Evolutionary conservation across 2,113 vertebrate species (phyloP).

Genomic region (Gorsachius goisagi): DNA sequence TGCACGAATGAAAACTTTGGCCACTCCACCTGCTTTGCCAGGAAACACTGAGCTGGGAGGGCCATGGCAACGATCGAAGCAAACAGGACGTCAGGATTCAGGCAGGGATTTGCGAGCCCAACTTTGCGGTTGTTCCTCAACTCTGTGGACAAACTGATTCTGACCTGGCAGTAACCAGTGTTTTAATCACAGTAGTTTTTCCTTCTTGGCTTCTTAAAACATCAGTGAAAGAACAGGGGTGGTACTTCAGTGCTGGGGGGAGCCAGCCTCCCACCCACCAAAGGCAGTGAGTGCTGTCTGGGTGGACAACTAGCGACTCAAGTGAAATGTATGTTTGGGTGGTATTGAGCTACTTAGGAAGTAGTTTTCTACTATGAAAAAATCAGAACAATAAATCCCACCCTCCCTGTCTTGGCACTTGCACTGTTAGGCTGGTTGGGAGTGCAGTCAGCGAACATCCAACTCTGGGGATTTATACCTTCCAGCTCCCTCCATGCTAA

Average conservation of each 20-base stretch:
- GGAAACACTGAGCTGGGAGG: not conserved
- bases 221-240: not conserved
- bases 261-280: not conserved
- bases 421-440: not conserved
- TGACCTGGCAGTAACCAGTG: not conserved
- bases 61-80: fast-evolving
- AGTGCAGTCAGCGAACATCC: not conserved
- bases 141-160: not conserved
- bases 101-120: not conserved
- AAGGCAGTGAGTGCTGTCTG: not conserved
- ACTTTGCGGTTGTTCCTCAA: not conserved
- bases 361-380: not conserved
- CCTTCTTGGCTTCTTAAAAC: not conserved
- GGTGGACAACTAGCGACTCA: not conserved
- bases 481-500: not conserved
- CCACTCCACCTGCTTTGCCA: not conserved
- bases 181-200: not conserved
- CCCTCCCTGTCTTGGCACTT: not conserved
- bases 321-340: not conserved
- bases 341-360: not conserved
- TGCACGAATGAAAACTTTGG: fast-evolving
- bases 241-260: not conserved
- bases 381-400: not conserved
- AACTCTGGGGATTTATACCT: not conserved
- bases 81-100: not conserved